Evolutionary conservation across 2,797 vertebrate genomes (phyloP).

Genomic region (Limnodromus scolopaceus): DNA sequence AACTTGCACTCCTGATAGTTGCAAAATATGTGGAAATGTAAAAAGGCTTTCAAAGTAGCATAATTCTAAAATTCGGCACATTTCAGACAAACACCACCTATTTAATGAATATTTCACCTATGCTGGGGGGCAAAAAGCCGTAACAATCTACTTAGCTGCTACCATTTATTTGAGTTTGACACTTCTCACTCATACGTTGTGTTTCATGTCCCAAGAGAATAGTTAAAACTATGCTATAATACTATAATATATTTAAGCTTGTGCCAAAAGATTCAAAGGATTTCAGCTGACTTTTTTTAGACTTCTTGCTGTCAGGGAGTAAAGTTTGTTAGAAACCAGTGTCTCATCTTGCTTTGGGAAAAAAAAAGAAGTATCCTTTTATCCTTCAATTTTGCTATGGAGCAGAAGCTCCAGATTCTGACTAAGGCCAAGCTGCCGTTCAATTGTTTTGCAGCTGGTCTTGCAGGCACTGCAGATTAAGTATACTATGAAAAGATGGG

Average conservation of each 20-base stretch:
- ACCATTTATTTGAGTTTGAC: neutral
- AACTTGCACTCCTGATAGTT: neutral
- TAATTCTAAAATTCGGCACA: neutral
- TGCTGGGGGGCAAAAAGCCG: neutral
- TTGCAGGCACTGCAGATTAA: neutral
- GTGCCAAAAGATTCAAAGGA: neutral
- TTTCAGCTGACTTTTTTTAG: neutral
- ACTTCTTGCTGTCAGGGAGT: neutral
- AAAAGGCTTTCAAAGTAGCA: neutral
- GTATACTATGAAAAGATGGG: neutral
- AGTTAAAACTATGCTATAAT: conserved; percentile 12
- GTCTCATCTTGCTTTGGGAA: neutral
- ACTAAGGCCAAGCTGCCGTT: neutral
- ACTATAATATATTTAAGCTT: neutral
- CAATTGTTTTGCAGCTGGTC: neutral
- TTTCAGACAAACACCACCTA: neutral
- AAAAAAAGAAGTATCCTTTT: neutral
- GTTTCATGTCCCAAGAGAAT: neutral
- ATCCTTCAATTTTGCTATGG: neutral
- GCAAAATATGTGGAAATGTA: neutral
- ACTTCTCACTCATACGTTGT: neutral
- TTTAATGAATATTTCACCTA: neutral
- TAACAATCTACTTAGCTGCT: neutral
- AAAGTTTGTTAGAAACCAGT: neutral
- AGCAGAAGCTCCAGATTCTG: conserved; percentile 3